Base-by-base conservation (phyloP, 2,888 invertebrate genomes). In the Plagodis pulveraria region DNA sequence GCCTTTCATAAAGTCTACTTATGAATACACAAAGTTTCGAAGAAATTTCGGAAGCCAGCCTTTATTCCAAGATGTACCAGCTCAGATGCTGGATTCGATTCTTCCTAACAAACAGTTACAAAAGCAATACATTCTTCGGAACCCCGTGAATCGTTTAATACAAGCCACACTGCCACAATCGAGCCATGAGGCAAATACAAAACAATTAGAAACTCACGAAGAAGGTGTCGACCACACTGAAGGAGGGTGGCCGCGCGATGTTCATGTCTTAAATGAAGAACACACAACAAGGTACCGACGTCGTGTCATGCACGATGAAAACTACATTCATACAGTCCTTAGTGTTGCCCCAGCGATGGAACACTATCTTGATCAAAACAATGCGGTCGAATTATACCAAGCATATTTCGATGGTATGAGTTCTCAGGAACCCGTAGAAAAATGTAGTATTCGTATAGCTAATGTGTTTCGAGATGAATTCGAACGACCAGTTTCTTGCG, bases 221-320 rank as follows among this genome's bases (percentile, higher is more conserved):
- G 91, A 92, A 63, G 95, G 96, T 8, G 93, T 97, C 78, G 94
- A 94, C 70, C 97, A 97, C 80, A 91, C 89, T 10, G 97, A 97
- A 84, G 97, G 97, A 61, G 97, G 97, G 12, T 97, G 97, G 97
- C 97, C 97, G 1, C 95, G 95, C 73, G 97, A 97, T 67, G 89
- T 95, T 8, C 94, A 94, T 65, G 81, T 88, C 59, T 83, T 90
- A 48, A 95, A 95, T 74, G 93, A 95, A 69, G 97, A 97, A 69
- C 95, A 96, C 74, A 94, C 96, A 7, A 80, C 93, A 44, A 93
- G 97, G 53, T 96, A 96, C 81, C 93, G 96, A 53, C 96, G 97
- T 67, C 96, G 97, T 78, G 93, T 96, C 32, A 95, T 96, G 80
- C 96, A 97, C 68, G 97, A 97, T 62, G 97, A 97, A 72, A 86